Evolutionary conservation across 2,113 vertebrate species (phyloP), one percentile per base, ranked within the genome.

Genomic region (Rhagologus leucostigma): DNA sequence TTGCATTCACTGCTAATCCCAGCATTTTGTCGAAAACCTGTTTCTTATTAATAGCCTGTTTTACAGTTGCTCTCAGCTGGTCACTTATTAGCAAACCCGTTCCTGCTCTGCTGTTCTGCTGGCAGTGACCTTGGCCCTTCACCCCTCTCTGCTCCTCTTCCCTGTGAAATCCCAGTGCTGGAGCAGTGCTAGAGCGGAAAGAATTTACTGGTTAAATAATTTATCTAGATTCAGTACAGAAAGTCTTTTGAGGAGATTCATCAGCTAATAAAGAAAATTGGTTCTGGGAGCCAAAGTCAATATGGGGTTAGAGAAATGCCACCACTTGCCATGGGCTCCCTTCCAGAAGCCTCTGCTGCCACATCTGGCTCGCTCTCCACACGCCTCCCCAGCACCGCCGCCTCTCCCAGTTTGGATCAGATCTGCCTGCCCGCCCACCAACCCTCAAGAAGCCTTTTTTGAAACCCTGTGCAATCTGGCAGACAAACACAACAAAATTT

Each of bases 241-340:
- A 94, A 94, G 97, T 93, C 96, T 97, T 97, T 95, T 89, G 86
- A 96, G 89, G 81, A 95, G 97, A 97, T 97, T 97, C 97, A 97
- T 97, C 98, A 97, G 93, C 97, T 98, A 98, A 98, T 98, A 98
- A 97, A 97, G 97, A 94, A 97, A 98, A 98, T 97, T 97, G 97
- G 97, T 96, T 97, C 95, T 87, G 86, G 95, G 89, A 97, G 96
- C 84, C 96, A 93, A 93, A 97, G 97, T 98, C 97, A 95, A 97
- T 97, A 95, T 0, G 24, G 95, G 97, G 95, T 96, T 96, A 96
- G 95, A 84, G 90, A 96, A 95, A 94, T 4, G 19, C 55, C 60
- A 20, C 6, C 4, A 9, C 29, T 57, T 11, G 27, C 80, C 22
- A 1, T 21, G 78, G 71, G 39, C 63, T 87, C 19, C 29, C 65